Base-by-base conservation (phyloP, 2,888 invertebrate species). In the Phorcus lineatus region DNA sequence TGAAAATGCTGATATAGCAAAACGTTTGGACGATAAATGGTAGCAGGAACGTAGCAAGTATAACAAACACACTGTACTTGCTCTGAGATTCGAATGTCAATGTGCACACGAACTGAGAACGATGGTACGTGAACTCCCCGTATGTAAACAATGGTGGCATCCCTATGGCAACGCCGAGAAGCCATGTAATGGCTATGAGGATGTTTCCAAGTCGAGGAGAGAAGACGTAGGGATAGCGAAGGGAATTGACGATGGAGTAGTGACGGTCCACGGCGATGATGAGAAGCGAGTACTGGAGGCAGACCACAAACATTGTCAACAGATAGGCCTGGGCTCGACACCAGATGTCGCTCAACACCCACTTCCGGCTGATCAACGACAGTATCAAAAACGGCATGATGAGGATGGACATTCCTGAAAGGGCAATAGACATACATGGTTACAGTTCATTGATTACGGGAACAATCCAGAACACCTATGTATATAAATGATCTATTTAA, bases 191-290 rank as follows among this genome's bases (percentile, higher is more conserved):
- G 0, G 81, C 83, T 4, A 87, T 86, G 11, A 86, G 62, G 11
- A 83, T 70, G 62, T 85, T 82, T 53, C 87, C 86, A 9, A 86
- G 81, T 3, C 81, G 70, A 74, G 86, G 87, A 16, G 88, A 87
- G 74, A 87, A 89, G 16, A 89, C 84, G 79, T 85, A 86, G 17
- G 87, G 87, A 78, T 89, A 89, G 40, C 88, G 81, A 1, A 89
- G 83, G 0, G 88, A 88, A 80, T 88, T 86, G 80, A 86, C 85
- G 47, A 89, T 89, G 74, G 89, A 88, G 82, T 88, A 89, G 81
- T 88, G 86, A 24, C 88, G 82, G 81, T 89, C 89, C 24, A 89
- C 78, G 36, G 89, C 86, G 62, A 89, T 88, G 16, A 84, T 81
- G 52, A 87, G 82, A 3, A 89, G 81, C 2, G 85, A 84, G 28